phyloP scores from a whole-genome alignment of 92 coral and sea anemone genomes.

The Paragorgia papillata region DNA sequence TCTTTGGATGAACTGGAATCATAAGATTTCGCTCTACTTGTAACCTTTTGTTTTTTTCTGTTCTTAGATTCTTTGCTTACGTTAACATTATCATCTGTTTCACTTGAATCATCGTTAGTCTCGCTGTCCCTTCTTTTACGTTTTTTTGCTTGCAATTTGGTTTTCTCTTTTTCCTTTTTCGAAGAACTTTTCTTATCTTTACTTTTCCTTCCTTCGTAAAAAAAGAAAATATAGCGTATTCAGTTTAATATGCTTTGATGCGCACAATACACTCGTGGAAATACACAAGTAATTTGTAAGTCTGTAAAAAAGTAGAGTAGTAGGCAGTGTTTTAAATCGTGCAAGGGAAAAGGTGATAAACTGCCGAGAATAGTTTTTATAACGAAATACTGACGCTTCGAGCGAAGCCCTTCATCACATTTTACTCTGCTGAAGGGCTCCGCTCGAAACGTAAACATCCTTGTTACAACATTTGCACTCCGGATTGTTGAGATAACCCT shows the following conservation, averaged over 20 bases:
- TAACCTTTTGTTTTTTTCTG: slow-evolving; percentile 21
- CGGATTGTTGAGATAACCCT: too few species aligned
- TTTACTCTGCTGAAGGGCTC: too few species aligned
- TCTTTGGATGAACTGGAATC: slow-evolving; percentile 16
- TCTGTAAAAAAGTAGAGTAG: too few species aligned
- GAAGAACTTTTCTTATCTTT: slow-evolving; percentile 14
- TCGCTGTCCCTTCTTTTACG: slow-evolving; percentile 21
- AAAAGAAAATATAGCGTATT: not conserved
- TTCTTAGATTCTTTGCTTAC: not conserved
- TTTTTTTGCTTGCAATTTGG: not conserved
- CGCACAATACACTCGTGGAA: too few species aligned
- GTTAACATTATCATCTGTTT: not conserved
- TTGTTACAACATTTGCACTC: too few species aligned
- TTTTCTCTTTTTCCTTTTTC: slow-evolving; percentile 20
- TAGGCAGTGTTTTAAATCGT: too few species aligned
- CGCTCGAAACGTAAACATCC: too few species aligned
- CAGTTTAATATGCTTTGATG: not conserved
- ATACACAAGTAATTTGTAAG: too few species aligned
- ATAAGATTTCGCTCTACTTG: slow-evolving; percentile 14
- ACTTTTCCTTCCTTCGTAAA: not conserved
- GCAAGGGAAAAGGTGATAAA: too few species aligned
- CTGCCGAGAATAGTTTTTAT: too few species aligned
- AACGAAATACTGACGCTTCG: too few species aligned
- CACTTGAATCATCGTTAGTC: slow-evolving; percentile 3
- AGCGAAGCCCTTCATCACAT: too few species aligned